phyloP scores from a whole-genome alignment of 2,113 vertebrate genomes.

The Pholis gunnellus region DNA sequence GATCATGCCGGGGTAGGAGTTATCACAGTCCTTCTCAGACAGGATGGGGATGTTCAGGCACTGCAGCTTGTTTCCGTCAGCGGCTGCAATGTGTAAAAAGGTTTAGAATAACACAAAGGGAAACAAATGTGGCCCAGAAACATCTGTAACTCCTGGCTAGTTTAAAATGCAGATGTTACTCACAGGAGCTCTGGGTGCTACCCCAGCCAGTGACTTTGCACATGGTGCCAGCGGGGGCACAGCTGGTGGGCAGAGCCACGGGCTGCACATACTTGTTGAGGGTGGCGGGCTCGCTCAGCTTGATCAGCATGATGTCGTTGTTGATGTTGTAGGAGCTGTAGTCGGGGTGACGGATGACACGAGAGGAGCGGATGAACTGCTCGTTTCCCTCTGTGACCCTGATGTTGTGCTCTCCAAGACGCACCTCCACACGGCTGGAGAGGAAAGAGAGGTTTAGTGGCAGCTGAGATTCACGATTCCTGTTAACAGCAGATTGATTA shows the following conservation, averaged over 20 bases:
- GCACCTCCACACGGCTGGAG: constrained; percentile 73
- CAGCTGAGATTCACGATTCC: too few species aligned
- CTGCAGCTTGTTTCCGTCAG: too few species aligned
- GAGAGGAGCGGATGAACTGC: constrained; percentile 68
- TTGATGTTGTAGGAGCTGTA: constrained; percentile 74
- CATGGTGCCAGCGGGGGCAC: constrained; percentile 79
- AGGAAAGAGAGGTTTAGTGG: too few species aligned
- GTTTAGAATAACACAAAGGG: too few species aligned
- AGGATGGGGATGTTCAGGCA: constrained; percentile 86
- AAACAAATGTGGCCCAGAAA: too few species aligned
- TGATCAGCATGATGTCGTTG: constrained; percentile 89
- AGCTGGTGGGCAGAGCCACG: constrained; percentile 71
- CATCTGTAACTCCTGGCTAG: too few species aligned
- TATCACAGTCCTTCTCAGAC: constrained; percentile 77
- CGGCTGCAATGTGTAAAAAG: too few species aligned
- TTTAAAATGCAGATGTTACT: too few species aligned
- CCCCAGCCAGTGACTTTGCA: constrained; percentile 88
- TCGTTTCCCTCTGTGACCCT: constrained; percentile 62
- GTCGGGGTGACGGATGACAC: constrained; percentile 72
- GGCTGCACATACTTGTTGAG: neutral
- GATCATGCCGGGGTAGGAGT: constrained; percentile 86
- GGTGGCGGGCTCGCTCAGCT: constrained; percentile 66
- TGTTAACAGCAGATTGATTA: too few species aligned
- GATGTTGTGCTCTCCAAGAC: constrained; percentile 82
- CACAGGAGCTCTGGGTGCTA: constrained; percentile 77